Evolutionary conservation across 2,888 invertebrate genomes (phyloP).

Genomic region (Byasa hedistus): DNA sequence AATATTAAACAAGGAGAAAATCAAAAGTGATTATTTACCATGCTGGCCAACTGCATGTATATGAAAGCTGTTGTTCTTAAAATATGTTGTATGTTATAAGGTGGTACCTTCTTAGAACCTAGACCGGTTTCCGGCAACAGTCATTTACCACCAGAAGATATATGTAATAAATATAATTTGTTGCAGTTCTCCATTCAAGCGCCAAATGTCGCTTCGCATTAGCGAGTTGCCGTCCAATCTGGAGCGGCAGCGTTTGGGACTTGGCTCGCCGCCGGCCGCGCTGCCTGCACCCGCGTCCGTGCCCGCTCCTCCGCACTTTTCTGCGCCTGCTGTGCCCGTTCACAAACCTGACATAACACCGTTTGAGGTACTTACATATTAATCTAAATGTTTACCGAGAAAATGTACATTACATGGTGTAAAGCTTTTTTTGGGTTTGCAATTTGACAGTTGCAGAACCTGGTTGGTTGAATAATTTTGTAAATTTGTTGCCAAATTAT

Average conservation of each 20-base stretch:
- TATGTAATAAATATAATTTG: not conserved
- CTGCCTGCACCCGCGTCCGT: conserved; percentile 83
- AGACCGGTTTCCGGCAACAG: too few relatives aligned
- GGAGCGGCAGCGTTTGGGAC: conserved; percentile 86
- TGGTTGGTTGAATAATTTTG: too few relatives aligned
- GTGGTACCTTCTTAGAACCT: too few relatives aligned
- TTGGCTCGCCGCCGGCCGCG: conserved; percentile 88
- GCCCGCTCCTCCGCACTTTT: conserved; percentile 77
- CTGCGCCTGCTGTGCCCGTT: conserved; percentile 66
- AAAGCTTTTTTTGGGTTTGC: too few relatives aligned
- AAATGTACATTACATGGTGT: not conserved
- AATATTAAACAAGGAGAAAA: too few relatives aligned
- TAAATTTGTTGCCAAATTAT: too few relatives aligned
- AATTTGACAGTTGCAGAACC: too few relatives aligned
- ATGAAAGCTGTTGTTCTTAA: too few relatives aligned
- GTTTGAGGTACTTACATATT: conserved; percentile 5
- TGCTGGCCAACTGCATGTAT: too few relatives aligned
- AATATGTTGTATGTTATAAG: too few relatives aligned
- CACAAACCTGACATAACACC: conserved; percentile 33
- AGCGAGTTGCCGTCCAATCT: conserved; percentile 97
- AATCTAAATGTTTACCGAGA: not conserved
- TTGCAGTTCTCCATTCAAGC: conserved; percentile 92
- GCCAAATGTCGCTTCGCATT: conserved; percentile 96
- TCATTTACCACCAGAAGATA: not conserved
- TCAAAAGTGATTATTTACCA: too few relatives aligned